Evolutionary conservation across 2,797 vertebrate species (phyloP), one percentile per base, ranked within the genome.

Genomic region (Channa striata): DNA sequence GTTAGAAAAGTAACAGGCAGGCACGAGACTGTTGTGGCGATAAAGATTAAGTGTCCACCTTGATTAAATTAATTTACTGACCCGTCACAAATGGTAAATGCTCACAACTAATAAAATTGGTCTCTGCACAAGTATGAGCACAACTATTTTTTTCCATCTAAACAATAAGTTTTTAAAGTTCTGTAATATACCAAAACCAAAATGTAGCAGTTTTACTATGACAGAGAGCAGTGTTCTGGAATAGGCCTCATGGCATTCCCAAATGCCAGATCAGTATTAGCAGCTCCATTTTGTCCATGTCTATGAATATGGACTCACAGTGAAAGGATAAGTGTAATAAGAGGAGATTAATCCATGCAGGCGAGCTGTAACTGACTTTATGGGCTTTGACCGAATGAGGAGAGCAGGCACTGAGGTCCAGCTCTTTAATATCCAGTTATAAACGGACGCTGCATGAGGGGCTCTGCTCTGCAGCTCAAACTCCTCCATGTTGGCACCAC

Each of bases 271-370:
- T 78, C 63, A 72, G 73, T 57, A 63, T 81, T 74, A 83, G 72
- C 73, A 66, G 68, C 78, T 80, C 62, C 70, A 39, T 76, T 88
- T 65, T 49, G 66, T 70, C 67, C 66, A 52, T 40, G 76, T 84
- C 84, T 87, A 63, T 72, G 81, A 88, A 80, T 78, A 73, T 82
- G 84, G 85, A 82, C 84, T 80, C 69, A 21, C 63, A 73, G 53
- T 40, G 25, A 86, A 74, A 65, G 78, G 77, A 85, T 82, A 87
- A 81, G 78, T 82, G 83, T 87, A 93, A 91, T 85, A 86, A 87
- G 80, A 87, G 68, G 71, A 85, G 87, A 88, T 90, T 89, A 93
- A 81, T 89, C 89, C 78, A 79, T 78, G 78, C 42, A 61, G 89
- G 76, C 65, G 50, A 77, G 68, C 82, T 73, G 72, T 77, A 87